Percentiles rank a stretch among this genome's conserved stretches.
Evolutionary conservation across 2,113 vertebrate genomes (phyloP).

Genomic region (Anas platyrhynchos): DNA sequence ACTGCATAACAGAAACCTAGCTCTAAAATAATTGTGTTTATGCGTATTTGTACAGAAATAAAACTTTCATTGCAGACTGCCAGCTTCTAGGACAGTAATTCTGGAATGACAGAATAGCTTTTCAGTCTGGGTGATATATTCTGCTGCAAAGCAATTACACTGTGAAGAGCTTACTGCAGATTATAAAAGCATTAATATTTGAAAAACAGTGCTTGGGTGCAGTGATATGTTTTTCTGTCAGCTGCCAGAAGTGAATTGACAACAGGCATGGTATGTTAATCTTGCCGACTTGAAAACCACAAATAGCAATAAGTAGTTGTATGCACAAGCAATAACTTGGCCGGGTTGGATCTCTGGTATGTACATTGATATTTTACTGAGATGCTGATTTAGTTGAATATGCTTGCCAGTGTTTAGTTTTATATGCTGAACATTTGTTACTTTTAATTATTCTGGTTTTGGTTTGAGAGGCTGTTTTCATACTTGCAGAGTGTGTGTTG

Average conservation of each 20-base stretch:
- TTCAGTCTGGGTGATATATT: background rate
- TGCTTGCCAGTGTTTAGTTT: background rate
- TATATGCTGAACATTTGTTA: background rate
- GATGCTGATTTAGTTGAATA: background rate
- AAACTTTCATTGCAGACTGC: background rate
- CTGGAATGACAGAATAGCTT: background rate
- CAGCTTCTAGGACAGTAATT: background rate
- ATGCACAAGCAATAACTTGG: background rate
- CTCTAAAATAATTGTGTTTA: background rate
- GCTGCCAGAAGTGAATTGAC: background rate
- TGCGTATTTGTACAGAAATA: background rate
- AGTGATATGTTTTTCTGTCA: background rate
- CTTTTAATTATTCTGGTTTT: background rate
- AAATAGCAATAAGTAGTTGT: background rate
- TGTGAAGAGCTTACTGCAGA: background rate
- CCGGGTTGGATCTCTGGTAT: background rate
- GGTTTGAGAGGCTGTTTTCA: background rate
- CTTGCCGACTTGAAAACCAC: background rate
- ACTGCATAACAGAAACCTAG: background rate
- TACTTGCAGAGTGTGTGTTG: background rate
- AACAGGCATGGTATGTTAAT: background rate
- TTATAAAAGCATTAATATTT: conserved; percentile 2
- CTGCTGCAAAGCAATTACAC: background rate
- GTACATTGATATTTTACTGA: background rate
- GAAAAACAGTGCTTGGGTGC: background rate